A percentile compares a stretch with the other conserved stretches of the same genome.
Evolutionary conservation across 1,140 invertebrate genomes (phyloP).

Genomic region (Drosophila albomicans): DNA sequence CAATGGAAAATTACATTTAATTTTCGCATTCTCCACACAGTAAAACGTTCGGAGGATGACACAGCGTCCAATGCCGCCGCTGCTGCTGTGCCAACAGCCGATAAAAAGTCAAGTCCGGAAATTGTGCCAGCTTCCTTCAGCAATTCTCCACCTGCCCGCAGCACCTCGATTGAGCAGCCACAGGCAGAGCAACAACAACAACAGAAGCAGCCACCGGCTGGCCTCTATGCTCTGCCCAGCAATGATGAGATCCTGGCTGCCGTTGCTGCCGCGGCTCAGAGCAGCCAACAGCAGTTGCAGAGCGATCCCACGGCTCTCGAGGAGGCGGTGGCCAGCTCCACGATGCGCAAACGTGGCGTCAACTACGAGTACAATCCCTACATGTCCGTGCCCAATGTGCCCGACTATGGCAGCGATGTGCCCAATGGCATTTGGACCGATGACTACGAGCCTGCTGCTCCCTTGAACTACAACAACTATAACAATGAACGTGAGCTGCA

Average conservation of each 20-base stretch:
- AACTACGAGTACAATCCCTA: constrained; percentile 74
- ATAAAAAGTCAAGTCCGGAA: constrained; percentile 84
- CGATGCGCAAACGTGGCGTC: constrained; percentile 78
- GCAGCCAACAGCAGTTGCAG: constrained; percentile 63
- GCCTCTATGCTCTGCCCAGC: constrained; percentile 67
- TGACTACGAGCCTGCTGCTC: constrained; percentile 64
- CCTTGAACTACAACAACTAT: constrained; percentile 47
- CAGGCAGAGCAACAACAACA: constrained; percentile 40
- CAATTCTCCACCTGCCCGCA: constrained; percentile 60
- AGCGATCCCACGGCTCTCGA: constrained; percentile 63
- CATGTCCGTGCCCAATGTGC: constrained; percentile 34
- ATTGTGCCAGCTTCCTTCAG: constrained; percentile 79
- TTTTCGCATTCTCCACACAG: constrained; percentile 52
- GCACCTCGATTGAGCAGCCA: constrained; percentile 19
- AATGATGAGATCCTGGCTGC: constrained; percentile 79
- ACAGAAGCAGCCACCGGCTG: constrained; percentile 49
- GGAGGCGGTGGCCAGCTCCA: constrained; percentile 65
- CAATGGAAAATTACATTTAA: constrained; percentile 51
- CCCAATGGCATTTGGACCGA: constrained; percentile 66
- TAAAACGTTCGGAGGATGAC: constrained; percentile 55
- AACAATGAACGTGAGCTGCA: constrained; percentile 68
- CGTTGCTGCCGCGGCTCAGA: constrained; percentile 73
- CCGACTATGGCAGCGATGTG: constrained; percentile 53
- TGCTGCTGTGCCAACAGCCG: constrained; percentile 52
- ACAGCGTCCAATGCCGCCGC: constrained; percentile 8